phyloP scores from a whole-genome alignment of 2,888 invertebrate species.

The Pseudococcus viburni region DNA sequence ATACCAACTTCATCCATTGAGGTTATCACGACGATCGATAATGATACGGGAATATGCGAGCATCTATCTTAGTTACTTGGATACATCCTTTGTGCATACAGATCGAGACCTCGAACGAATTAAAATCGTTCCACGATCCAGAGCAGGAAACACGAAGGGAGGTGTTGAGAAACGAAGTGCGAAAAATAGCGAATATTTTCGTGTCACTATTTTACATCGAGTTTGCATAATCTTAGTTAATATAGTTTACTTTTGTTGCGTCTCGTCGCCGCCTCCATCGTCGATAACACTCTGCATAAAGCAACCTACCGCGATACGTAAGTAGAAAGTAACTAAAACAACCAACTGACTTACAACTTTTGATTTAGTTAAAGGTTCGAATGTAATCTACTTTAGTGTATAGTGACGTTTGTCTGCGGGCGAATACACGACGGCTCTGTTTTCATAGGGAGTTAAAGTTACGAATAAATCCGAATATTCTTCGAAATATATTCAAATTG shows the following conservation, averaged over 20 bases:
- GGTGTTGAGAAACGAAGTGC: not conserved
- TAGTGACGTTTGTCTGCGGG: constrained; percentile 50
- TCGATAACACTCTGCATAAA: not conserved
- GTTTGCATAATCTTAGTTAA: constrained; percentile 53
- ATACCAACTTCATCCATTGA: no score
- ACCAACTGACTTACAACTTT: constrained; percentile 54
- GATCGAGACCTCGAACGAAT: not conserved
- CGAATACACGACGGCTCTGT: constrained; percentile 45
- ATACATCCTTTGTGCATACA: no score
- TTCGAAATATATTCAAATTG: constrained; percentile 58
- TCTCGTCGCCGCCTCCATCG: not conserved
- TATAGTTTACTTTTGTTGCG: constrained; percentile 46
- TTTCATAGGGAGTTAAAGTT: constrained; percentile 55
- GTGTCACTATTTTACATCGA: constrained; percentile 2
- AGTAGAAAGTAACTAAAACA: constrained; percentile 56
- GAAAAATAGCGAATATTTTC: constrained; percentile 15
- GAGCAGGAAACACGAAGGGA: not conserved
- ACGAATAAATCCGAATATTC: constrained; percentile 56
- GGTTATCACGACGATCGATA: no score
- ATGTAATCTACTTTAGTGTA: constrained; percentile 51
- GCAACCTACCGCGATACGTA: not conserved
- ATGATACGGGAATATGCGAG: no score
- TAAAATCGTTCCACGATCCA: not conserved
- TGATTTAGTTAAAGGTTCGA: constrained; percentile 56
- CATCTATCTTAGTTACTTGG: no score